phyloP scores from a whole-genome alignment of 2,888 invertebrate species.

The Thyatira batis region DNA sequence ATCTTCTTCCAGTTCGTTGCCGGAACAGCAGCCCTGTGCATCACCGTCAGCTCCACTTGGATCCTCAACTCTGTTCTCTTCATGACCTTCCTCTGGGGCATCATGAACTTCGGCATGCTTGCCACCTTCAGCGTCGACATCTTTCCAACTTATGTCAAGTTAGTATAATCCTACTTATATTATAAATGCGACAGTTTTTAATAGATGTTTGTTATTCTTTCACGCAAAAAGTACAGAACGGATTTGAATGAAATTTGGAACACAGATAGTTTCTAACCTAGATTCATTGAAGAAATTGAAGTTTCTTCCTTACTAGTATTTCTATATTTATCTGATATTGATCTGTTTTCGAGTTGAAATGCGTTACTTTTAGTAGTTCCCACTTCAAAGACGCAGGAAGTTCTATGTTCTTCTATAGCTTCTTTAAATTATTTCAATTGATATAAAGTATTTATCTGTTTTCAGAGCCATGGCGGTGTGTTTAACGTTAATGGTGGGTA shows the following conservation, averaged over 20 bases:
- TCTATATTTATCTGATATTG: too few species aligned
- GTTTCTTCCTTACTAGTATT: too few species aligned
- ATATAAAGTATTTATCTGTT: constrained; percentile 10
- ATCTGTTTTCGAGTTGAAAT: too few species aligned
- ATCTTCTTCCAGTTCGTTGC: constrained; percentile 50
- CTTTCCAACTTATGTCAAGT: constrained; percentile 76
- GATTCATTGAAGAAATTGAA: too few species aligned
- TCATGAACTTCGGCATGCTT: constrained; percentile 65
- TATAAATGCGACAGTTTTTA: not conserved
- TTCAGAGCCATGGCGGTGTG: constrained; percentile 84
- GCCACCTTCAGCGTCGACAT: constrained; percentile 65
- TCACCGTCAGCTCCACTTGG: constrained; percentile 53
- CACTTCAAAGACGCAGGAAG: too few species aligned
- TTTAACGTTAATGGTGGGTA: constrained; percentile 83
- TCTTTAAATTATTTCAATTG: not conserved
- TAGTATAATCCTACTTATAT: constrained; percentile 21
- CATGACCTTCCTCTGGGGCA: constrained; percentile 48
- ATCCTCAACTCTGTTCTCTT: constrained; percentile 51
- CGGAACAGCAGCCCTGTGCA: constrained; percentile 46
- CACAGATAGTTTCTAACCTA: too few species aligned
- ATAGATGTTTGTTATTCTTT: too few species aligned
- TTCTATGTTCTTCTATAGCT: not conserved
- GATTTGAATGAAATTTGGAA: too few species aligned
- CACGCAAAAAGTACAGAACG: too few species aligned
- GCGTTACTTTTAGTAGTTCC: too few species aligned